These are phyloP conservation scores for Sweltsa coloradensis DNA, from an alignment of 1,140 invertebrate species.

Conservation along the genomic window DNA sequence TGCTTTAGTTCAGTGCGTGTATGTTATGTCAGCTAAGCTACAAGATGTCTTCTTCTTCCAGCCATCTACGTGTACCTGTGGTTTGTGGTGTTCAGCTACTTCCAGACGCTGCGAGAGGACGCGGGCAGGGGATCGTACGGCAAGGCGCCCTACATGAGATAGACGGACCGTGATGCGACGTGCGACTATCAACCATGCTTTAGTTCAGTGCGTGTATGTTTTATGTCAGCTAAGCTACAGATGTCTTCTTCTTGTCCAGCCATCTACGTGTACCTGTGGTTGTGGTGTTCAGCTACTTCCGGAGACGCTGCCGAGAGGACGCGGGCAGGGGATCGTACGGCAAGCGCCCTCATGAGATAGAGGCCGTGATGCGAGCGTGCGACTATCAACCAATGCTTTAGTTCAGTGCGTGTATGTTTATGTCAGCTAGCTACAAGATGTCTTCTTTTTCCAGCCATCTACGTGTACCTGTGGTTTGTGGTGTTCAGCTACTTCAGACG, in stretches of 20 bases:
- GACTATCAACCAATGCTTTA: too few relatives aligned
- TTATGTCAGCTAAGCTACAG: too few relatives aligned
- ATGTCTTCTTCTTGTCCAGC: constrained; percentile 48
- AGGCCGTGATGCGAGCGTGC: too few relatives aligned
- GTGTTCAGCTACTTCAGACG: too few relatives aligned
- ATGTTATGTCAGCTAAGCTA: too few relatives aligned
- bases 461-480: constrained; percentile 61
- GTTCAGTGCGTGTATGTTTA: too few relatives aligned
- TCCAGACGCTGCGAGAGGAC: constrained; percentile 49
- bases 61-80: constrained; percentile 59
- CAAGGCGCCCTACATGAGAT: constrained; percentile 13
- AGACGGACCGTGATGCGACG: too few relatives aligned
- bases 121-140: constrained; percentile 37
- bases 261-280: constrained; percentile 58
- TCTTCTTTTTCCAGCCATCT: constrained; percentile 48
- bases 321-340: constrained; percentile 37
- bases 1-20: too few relatives aligned
- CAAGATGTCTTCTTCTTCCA: too few relatives aligned
- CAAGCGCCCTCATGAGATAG: constrained; percentile 12
- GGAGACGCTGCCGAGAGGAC: constrained; percentile 49
- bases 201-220: too few relatives aligned
- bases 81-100: constrained; percentile 68
- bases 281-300: constrained; percentile 66
- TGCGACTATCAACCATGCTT: too few relatives aligned
- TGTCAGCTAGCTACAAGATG: too few relatives aligned